Conservation (phyloP, 2,113 vertebrate species). For the Apteryx owenii region DNA sequence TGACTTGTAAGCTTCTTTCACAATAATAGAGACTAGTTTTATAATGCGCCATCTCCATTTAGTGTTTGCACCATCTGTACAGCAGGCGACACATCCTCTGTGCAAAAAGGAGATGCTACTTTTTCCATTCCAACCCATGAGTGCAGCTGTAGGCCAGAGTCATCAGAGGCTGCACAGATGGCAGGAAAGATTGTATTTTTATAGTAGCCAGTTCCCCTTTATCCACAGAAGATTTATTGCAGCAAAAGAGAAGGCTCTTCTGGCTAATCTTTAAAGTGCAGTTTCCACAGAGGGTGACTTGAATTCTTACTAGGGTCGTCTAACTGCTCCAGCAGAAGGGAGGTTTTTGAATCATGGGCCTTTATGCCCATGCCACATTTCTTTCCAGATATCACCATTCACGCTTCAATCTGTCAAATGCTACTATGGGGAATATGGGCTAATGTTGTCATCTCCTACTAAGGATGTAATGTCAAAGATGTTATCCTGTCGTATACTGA, state of each 20-base stretch:
- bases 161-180: background rate
- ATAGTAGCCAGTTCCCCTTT: background rate
- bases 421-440: background rate
- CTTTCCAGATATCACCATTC: background rate
- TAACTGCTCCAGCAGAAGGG: background rate
- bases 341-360: background rate
- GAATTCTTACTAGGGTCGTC: background rate
- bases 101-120: background rate
- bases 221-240: constrained; percentile 18
- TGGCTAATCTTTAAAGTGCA: constrained; percentile 16
- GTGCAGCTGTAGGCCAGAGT: background rate
- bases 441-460: constrained; percentile 36
- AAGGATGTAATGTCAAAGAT: background rate
- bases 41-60: background rate
- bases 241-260: background rate
- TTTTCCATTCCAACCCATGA: background rate
- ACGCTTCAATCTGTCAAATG: background rate
- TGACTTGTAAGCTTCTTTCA: background rate
- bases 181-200: background rate
- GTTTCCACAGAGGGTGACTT: background rate
- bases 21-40: background rate
- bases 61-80: background rate
- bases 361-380: background rate
- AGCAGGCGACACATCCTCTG: background rate
- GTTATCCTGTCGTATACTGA: background rate